phyloP scores from a whole-genome alignment of 1,140 invertebrate genomes.

The Campoletis sonorensis region DNA sequence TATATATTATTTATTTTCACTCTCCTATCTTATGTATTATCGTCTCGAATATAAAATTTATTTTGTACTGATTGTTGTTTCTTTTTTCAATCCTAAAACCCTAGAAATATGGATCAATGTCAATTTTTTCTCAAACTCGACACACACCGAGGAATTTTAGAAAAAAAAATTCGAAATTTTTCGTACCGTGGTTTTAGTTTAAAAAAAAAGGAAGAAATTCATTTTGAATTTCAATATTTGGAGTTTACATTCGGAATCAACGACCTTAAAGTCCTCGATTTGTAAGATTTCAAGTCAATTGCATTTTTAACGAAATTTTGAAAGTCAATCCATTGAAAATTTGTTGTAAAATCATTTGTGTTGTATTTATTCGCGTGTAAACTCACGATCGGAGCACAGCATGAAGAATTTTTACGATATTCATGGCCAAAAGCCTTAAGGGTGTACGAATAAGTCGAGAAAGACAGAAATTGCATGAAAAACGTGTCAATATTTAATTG shows the following conservation, averaged over 20 bases:
- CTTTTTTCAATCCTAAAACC: not conserved
- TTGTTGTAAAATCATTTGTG: not conserved
- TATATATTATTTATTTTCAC: conserved; percentile 71
- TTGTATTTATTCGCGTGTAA: too few relatives aligned
- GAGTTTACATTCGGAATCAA: too few relatives aligned
- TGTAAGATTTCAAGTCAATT: too few relatives aligned
- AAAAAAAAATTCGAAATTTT: too few relatives aligned
- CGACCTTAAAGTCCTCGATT: too few relatives aligned
- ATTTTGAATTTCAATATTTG: too few relatives aligned
- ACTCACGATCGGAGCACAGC: not conserved
- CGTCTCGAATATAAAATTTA: conserved; percentile 62
- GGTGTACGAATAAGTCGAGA: not conserved
- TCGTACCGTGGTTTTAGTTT: too few relatives aligned
- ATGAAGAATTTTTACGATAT: not conserved
- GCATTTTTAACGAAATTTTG: too few relatives aligned
- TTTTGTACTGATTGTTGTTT: conserved; percentile 8
- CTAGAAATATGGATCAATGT: not conserved
- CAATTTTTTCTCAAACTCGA: not conserved
- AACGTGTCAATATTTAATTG: conserved; percentile 47
- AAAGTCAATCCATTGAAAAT: not conserved
- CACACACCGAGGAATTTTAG: too few relatives aligned
- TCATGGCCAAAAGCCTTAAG: not conserved
- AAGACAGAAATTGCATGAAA: not conserved
- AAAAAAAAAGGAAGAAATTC: too few relatives aligned
- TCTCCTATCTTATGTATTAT: conserved; percentile 60